These are phyloP conservation scores for Acanthaster planci DNA, from an alignment of 35 echinoderm and acorn worm genomes.

Conservation along the genomic window DNA sequence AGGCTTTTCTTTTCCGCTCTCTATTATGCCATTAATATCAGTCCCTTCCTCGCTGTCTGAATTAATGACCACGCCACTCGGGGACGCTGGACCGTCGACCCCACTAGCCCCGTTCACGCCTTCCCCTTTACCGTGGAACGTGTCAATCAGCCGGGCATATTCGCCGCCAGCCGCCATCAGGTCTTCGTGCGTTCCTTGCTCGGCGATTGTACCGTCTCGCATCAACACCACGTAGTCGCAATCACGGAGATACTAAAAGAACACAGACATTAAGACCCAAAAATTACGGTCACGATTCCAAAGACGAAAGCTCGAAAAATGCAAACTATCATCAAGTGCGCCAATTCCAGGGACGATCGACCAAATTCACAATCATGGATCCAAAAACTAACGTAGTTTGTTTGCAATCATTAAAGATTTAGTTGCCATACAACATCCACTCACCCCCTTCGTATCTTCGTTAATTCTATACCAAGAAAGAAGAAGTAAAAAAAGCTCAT, in stretches of 20 bases:
- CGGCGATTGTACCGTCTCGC: conserved; percentile 61
- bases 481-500: neutral
- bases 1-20: neutral
- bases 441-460: too few species aligned
- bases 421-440: too few species aligned
- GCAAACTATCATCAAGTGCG: too few species aligned
- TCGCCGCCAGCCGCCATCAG: conserved; percentile 61
- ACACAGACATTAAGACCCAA: conserved; percentile 20
- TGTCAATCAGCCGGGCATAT: conserved; percentile 68
- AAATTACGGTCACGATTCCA: too few species aligned
- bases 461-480: neutral
- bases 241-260: conserved; percentile 65
- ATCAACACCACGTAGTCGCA: conserved; percentile 73
- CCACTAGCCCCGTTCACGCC: neutral
- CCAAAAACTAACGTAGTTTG: neutral
- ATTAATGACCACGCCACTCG: neutral
- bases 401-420: too few species aligned
- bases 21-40: neutral
- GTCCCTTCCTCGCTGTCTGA: neutral
- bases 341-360: too few species aligned
- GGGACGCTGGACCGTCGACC: neutral
- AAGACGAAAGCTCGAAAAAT: too few species aligned
- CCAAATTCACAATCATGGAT: too few species aligned
- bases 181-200: conserved; percentile 62
- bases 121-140: conserved; percentile 38